Percentiles rank a stretch among this genome's conserved stretches.
Evolutionary conservation across 2,113 vertebrate species (phyloP).

Genomic region (Neopipo cinnamomea): DNA sequence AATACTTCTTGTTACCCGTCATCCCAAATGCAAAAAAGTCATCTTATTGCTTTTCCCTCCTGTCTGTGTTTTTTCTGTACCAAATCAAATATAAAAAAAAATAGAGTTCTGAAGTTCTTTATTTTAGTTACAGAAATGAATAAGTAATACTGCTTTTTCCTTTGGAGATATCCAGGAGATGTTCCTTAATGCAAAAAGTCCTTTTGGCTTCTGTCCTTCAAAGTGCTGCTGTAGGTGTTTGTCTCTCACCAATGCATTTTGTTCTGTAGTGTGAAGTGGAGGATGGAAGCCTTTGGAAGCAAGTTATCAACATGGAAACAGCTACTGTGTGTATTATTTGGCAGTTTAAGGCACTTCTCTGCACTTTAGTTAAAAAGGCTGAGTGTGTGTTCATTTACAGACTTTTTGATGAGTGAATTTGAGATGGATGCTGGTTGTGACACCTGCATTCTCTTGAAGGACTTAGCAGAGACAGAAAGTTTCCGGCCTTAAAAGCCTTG

Average conservation of each 20-base stretch:
- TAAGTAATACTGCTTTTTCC: background rate
- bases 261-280: background rate
- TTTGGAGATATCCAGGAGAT: background rate
- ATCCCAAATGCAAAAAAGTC: background rate
- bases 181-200: background rate
- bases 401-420: background rate
- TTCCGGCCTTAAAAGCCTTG: background rate
- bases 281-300: background rate
- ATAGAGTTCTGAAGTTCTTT: background rate
- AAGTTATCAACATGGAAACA: background rate
- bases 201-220: background rate
- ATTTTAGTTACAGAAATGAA: background rate
- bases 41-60: background rate
- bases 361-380: background rate
- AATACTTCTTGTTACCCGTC: background rate
- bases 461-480: background rate
- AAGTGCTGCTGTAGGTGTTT: background rate
- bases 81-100: background rate
- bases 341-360: background rate
- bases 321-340: background rate
- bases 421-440: background rate
- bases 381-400: background rate
- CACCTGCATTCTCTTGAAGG: background rate
- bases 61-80: background rate
- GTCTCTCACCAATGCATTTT: background rate